Evolutionary conservation across 2,797 vertebrate species (phyloP), one percentile per base, ranked within the genome.

Genomic region (Decapterus maruadsi): DNA sequence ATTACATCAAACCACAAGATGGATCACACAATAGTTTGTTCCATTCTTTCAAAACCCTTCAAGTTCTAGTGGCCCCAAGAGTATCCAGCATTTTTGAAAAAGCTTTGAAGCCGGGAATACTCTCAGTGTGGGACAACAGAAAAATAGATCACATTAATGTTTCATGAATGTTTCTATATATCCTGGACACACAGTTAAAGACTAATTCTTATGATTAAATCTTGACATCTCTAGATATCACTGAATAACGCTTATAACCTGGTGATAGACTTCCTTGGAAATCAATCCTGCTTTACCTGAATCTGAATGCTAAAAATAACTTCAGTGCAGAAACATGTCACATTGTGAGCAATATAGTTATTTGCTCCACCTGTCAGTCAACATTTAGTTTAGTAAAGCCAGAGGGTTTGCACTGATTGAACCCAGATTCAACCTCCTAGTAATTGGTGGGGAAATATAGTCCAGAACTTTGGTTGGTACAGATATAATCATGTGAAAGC

Each of bases 21-120:
- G 45, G 19, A n/a, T 72, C 60, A 75, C 19, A 75, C 38, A 71
- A 72, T 76, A 70, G 59, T 63, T 69, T 54, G 4, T 48, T 64
- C 57, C 13, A 57, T 29, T 65, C 36, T 55, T 72, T 59, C 6
- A 64, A 51, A 64, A 40, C 4, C n/a, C 20, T 56, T 68, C 16
- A 72, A 65, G 38, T 29, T 61, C 57, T 12, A 58, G 17, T 38
- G 31, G 31, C 53, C 57, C 19, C 54, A 48, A 6, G 40, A 67
- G 42, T 26, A 66, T 61, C 56, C 14, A 20, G 4, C 13, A 1
- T 36, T 56, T 63, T 31, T 14, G 6, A 54, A 19, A 4, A 66
- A 12, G 16, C 6, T 38, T 1, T 50, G 12, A 72, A 69, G 20
- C 8, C 46, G 4, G 59, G 31, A 19, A 40, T 40, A 14, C 17